Evolutionary conservation across 2,113 vertebrate species (phyloP), one percentile per base, ranked within the genome.

Genomic region (Crotalus horridus): DNA sequence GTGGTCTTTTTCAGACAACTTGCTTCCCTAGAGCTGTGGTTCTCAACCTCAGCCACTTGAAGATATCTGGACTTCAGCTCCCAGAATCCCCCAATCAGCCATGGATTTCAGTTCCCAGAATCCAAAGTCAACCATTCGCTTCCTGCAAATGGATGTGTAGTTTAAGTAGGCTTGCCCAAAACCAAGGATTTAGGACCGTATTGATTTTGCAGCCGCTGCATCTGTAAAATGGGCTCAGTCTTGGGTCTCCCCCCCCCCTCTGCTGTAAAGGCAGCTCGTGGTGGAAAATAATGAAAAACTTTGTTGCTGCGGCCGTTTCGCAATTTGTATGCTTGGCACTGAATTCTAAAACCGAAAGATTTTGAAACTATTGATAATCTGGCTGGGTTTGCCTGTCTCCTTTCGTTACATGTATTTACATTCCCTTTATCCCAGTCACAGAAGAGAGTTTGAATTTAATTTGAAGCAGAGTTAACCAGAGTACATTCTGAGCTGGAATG

Each of bases 241-340:
- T 13, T 53, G 48, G 48, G 6, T 87, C 6, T 4, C 7, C 13
- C 0, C n/a, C 6, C 17, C 0, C 7, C 15, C 6, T 12, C 9
- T 0, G 48, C 24, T 29, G 48, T 17, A 17, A 54, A 87, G 86
- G 24, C 48, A 53, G 12, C 2, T 15, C 53, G 1, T 20, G 8
- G 8, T 89, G 29, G 88, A 43, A 89, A 39, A 89, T 4, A 8
- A 56, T 43, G 55, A 39, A 55, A 53, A 69, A 4, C 46, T 48
- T 33, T 4, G 56, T 46, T 46, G 56, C 69, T 81, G 33, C 1
- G 2, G 33, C 69, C 13, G 0, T 81, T 81, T 39, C 1, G 33
- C 33, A 39, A 39, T 39, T 81, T 8, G 6, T 39, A 39, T 0
- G 2, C 69, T 39, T 39, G 69, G 69, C 17, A 6, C 6, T 39